Evolutionary conservation across 1,140 invertebrate species (phyloP), one percentile per base, ranked within the genome.

Genomic region (Drosophila erecta): DNA sequence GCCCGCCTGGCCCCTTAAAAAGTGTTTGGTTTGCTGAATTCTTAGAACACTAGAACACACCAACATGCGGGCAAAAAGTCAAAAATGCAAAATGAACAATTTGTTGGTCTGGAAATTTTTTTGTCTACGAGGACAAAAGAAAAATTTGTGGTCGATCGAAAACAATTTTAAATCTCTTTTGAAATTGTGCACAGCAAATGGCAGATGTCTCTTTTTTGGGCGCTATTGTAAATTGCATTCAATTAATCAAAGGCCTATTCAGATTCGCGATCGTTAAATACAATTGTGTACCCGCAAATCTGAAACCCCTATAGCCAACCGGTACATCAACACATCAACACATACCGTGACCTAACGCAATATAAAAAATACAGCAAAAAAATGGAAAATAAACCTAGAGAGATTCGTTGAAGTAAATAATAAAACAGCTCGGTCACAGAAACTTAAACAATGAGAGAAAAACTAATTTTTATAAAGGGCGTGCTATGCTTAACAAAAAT

Each of bases 261-360:
- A 37, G 4, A 37, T 1, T 37, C 35, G 12, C 5, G 12, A 37
- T 14, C 14, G 14, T 30, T 30, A 3, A 0, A 30, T 8, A 30
- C 27, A 30, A 30, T 0, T 10, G 5, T 38, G 37, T 14, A 7
- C 2, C 38, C 11, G 1, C 10, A 20, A 12, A 2, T 20, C 17
- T 6, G 22, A 22, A 22, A 14, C 20, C 11, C 11, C 5, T 14
- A 4, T 11, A 14, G 12, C 22, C 22, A 24, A 47, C 24, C 4
- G 24, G 24, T 17, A 17, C n/a, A n/a, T n/a, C n/a, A n/a, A n/a
- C n/a, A n/a, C n/a, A 49, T 37, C 17, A 10, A 61, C 27, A 27
- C 55, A 62, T 62, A 40, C 61, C 80, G 74, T 80, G 76, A 84
- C 81, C 80, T 85, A 76, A 59, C 76, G 47, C 72, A 83, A 83